phyloP scores from a whole-genome alignment of 1,140 invertebrate species.

The Penaeus indicus region DNA sequence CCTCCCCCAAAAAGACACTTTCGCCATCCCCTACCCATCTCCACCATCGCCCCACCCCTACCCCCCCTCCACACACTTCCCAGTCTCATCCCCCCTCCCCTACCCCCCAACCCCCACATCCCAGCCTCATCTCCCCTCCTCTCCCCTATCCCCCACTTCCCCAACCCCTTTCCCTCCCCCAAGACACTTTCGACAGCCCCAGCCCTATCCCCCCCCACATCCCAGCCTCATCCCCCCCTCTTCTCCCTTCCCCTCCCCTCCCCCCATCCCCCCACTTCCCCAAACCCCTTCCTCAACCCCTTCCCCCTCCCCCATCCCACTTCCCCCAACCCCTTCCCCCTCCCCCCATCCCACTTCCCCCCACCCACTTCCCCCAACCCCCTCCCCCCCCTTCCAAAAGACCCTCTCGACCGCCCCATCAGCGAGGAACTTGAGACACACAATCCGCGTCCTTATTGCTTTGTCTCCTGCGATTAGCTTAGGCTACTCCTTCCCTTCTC shows the following conservation, averaged over 20 bases:
- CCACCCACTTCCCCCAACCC: not conserved
- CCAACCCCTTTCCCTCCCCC: not conserved
- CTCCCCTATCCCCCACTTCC: not conserved
- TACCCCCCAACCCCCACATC: too few species aligned
- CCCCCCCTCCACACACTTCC: too few species aligned
- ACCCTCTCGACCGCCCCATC: not conserved
- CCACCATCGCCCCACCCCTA: too few species aligned
- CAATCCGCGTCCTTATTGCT: too few species aligned
- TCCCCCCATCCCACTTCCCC: too few species aligned
- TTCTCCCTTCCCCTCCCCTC: not conserved
- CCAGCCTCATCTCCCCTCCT: not conserved
- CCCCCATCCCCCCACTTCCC: too few species aligned
- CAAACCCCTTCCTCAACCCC: too few species aligned
- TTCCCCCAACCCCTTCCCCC: not conserved
- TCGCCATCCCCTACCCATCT: not conserved
- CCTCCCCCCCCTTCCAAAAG: not conserved
- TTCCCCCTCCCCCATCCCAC: not conserved
- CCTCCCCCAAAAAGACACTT: not conserved
- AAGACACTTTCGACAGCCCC: too few species aligned
- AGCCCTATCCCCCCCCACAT: not conserved
- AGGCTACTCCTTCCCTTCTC: too few species aligned
- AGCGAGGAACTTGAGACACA: slow-evolving; percentile 15
- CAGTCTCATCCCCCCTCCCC: too few species aligned
- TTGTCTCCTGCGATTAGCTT: too few species aligned
- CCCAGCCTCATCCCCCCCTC: not conserved